A percentile compares a stretch with the other conserved stretches of the same genome.
Conservation (phyloP, 1,140 invertebrate species). For the Luehdorfia chinensis region DNA sequence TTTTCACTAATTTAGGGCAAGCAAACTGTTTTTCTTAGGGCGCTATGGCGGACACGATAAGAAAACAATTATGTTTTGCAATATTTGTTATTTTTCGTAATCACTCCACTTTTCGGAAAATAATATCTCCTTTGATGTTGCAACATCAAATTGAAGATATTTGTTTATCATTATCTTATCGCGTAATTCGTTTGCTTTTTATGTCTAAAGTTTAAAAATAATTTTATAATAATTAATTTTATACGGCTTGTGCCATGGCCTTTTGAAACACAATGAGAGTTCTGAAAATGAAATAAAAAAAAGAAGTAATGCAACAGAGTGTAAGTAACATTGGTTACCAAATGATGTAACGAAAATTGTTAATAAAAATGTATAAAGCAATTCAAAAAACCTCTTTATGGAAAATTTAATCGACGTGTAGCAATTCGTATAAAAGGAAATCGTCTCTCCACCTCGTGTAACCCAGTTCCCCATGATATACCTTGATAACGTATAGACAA, state of each 20-base stretch:
- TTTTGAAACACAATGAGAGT: too few species aligned
- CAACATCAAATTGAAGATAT: slow-evolving; percentile 25
- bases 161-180: not conserved
- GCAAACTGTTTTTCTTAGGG: slow-evolving; percentile 65
- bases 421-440: too few species aligned
- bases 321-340: too few species aligned
- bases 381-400: too few species aligned
- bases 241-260: too few species aligned
- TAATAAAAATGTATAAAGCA: too few species aligned
- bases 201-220: not conserved
- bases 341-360: too few species aligned
- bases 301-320: too few species aligned
- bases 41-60: slow-evolving; percentile 33
- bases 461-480: slow-evolving; percentile 31
- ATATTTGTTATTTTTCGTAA: slow-evolving; percentile 72
- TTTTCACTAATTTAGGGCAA: slow-evolving; percentile 53
- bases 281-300: too few species aligned
- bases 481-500: slow-evolving; percentile 45
- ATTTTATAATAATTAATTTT: too few species aligned
- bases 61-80: slow-evolving; percentile 39
- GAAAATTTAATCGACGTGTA: too few species aligned
- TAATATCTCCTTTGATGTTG: slow-evolving; percentile 31
- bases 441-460: slow-evolving; percentile 36
- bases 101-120: slow-evolving; percentile 45
- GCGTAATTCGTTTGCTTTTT: not conserved